Evolutionary conservation across 2,797 vertebrate species (phyloP), one percentile per base, ranked within the genome.

Genomic region (Falco peregrinus): DNA sequence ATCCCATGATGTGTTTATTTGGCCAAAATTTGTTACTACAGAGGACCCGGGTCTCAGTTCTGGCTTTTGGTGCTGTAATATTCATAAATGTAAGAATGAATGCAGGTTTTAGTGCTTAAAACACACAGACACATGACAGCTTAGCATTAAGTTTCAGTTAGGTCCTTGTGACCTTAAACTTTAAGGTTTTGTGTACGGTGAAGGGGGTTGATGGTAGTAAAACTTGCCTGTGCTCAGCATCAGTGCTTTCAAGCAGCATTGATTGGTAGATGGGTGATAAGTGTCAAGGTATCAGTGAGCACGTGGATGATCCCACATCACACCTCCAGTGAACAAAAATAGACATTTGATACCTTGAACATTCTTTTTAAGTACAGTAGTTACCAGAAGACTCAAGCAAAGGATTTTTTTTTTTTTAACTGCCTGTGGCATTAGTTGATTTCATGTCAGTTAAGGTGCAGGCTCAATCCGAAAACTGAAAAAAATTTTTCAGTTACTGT

Each of bases 291-390:
- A 11, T 73, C 22, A 50, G n/a, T 54, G 47, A 54, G 41, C 13
- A 6, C 13, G 0, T 17, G 33, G 1, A 3, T 80, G 29, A 11
- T 67, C 45, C 0, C 1, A 21, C 39, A 22, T 45, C 33, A 10
- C 11, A 31, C 19, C 57, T 63, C 29, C 2, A 1, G 18, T 33
- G n/a, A 85, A 6, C 15, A 47, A 22, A 69, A n/a, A 7, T 11
- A 18, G 16, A 5, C 5, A 4, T 80, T 69, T 39, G 26, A 15
- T 77, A 35, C 16, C 8, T 26, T 70, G 10, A 37, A 13, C 48
- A 19, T 5, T 53, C 6, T 31, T 54, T 87, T 82, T 60, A 47
- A 26, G 16, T 73, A 29, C 33, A n/a, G 7, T 77, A 47, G 9
- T 83, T 67, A 29, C 24, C 13, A 16, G 47, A 39, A 41, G 29